Base-by-base conservation (phyloP, 2,888 invertebrate genomes). In the Cataglyphis albicans region DNA sequence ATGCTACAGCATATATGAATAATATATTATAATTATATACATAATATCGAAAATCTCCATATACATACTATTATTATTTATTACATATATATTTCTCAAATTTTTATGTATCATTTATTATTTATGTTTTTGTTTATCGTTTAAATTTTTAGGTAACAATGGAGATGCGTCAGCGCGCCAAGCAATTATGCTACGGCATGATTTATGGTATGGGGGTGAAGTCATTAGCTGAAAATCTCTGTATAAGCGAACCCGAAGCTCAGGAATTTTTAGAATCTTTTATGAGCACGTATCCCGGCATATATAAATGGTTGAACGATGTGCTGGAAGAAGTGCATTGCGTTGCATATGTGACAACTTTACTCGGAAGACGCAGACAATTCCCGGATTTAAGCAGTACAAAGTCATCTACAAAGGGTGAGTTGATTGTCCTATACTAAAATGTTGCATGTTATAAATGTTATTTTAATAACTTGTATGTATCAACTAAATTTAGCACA, bases 181-280 rank as follows among this genome's bases (percentile, higher is more conserved):
- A 99, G 94, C 97, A 98, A 95, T 96, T 99, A 44, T 98, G 98
- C 93, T 99, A 99, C 95, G 99, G 98, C 7, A 98, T 99, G 92
- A 97, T 99, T 82, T 99, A 99, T 94, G 99, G 99, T 9, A 99
- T 99, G 97, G 98, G 99, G 2, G 96, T 96, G 83, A 97, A 96
- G 91, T 96, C 98, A 0, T 95, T 99, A 44, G 96, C 97, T 0
- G 97, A 98, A 84, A 96, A 97, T 86, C 95, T 99, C 52, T 96
- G 97, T 81, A 96, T 98, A 12, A 96, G 96, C 0, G 98, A 98
- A 94, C 95, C 96, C 67, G 97, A 98, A 91, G 99, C 99, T 0
- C 95, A 95, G 3, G 95, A 96, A 73, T 98, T 99, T 94, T 97
- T 97, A 93, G 96, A 97, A 82, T 96, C 96, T 73, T 99, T 99